Percentiles rank a stretch among this genome's conserved stretches.
These are phyloP conservation scores for Phasianus colchicus DNA, from an alignment of 2,113 vertebrate species.

Conservation along the genomic window DNA sequence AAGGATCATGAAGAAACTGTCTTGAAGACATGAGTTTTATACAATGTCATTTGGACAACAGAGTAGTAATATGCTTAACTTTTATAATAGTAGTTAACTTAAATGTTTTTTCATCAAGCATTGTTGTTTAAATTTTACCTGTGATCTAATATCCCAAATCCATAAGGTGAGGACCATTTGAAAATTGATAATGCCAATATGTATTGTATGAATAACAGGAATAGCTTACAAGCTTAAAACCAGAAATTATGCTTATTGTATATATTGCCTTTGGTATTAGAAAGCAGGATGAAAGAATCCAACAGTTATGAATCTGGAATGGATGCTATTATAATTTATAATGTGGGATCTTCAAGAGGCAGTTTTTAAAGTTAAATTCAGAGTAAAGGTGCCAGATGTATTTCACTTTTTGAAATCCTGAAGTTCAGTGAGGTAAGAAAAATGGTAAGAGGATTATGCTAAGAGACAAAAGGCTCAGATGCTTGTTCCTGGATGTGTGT, in stretches of 20 bases:
- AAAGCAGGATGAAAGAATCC: not conserved
- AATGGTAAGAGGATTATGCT: slow-evolving; percentile 79
- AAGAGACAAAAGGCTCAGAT: slow-evolving; percentile 51
- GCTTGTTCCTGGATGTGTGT: slow-evolving; percentile 1
- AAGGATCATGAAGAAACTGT: too few species aligned
- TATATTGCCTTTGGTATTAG: not conserved
- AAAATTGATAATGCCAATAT: not conserved
- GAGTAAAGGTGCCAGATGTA: slow-evolving; percentile 8
- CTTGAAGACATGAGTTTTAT: not conserved
- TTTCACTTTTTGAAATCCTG: slow-evolving; percentile 46
- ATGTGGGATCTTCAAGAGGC: slow-evolving; percentile 2
- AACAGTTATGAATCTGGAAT: not conserved
- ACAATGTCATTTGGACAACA: not conserved
- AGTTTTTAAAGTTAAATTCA: slow-evolving; percentile 35
- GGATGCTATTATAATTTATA: not conserved
- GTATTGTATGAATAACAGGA: not conserved
- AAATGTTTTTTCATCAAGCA: not conserved
- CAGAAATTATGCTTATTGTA: not conserved
- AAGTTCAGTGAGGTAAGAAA: slow-evolving; percentile 59
- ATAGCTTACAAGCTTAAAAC: not conserved
- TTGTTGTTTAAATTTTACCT: not conserved
- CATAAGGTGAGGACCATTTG: not conserved
- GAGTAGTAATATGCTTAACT: not conserved
- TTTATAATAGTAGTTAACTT: not conserved
- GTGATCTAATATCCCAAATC: not conserved